phyloP scores from a whole-genome alignment of 2,888 invertebrate genomes.

The Seira musarum region DNA sequence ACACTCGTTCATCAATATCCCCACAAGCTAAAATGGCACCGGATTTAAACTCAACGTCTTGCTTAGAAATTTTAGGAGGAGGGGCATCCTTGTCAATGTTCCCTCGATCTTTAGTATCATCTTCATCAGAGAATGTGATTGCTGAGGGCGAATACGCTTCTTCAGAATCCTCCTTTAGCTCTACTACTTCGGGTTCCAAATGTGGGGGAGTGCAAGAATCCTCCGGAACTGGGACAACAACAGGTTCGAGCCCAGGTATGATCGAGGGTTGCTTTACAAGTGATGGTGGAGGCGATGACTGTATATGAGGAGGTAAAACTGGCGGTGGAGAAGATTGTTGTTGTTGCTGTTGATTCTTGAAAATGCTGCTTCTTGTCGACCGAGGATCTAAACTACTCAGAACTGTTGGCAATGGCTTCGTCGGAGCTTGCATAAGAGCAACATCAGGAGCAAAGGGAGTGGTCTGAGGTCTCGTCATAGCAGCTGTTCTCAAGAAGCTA shows the following conservation, averaged over 20 bases:
- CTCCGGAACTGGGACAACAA: background rate
- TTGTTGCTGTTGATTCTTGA: slow-evolving; percentile 37
- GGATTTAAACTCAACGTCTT: background rate
- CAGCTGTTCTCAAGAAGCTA: slow-evolving; percentile 11
- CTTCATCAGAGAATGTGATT: slow-evolving; percentile 63
- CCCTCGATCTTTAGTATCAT: slow-evolving; percentile 19
- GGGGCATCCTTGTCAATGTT: background rate
- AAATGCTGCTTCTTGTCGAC: slow-evolving; percentile 45
- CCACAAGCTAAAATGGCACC: background rate
- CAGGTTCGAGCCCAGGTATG: slow-evolving; percentile 56
- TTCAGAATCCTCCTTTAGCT: slow-evolving; percentile 42
- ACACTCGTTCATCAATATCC: slow-evolving; percentile 36
- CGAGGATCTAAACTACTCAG: slow-evolving; percentile 44
- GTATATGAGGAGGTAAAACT: slow-evolving; percentile 13
- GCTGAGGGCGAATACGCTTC: slow-evolving; percentile 66
- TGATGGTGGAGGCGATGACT: slow-evolving; percentile 6
- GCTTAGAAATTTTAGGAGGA: slow-evolving; percentile 7
- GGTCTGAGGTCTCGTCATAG: background rate
- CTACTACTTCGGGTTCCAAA: background rate
- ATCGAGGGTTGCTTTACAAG: background rate
- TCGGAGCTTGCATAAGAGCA: background rate
- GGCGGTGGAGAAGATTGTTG: slow-evolving; percentile 16
- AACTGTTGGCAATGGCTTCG: background rate
- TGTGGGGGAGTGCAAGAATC: slow-evolving; percentile 16
- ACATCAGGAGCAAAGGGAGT: background rate